These are phyloP conservation scores for Xiphophorus birchmanni DNA, from an alignment of 2,797 vertebrate species.

Conservation along the genomic window DNA sequence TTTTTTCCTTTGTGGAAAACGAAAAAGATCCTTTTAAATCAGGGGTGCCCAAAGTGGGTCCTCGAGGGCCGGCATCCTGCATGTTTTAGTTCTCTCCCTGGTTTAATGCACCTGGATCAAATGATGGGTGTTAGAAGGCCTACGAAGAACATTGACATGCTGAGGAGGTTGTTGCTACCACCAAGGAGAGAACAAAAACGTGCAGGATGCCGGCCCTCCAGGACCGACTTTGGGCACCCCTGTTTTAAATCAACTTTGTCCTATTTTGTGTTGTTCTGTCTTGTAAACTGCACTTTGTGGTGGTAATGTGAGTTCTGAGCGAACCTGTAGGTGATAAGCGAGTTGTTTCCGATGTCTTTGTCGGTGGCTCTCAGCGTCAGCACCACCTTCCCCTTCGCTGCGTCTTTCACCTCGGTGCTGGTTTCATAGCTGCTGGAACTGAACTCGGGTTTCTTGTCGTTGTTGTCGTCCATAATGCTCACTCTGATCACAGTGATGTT, in stretches of 20 bases:
- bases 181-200: too few relatives aligned
- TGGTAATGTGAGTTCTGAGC: neutral
- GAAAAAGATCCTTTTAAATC: neutral
- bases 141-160: too few relatives aligned
- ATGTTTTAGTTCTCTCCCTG: too few relatives aligned
- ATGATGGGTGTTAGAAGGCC: too few relatives aligned
- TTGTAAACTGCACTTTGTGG: neutral
- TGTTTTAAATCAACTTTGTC: too few relatives aligned
- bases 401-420: conserved; percentile 66
- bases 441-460: conserved; percentile 71
- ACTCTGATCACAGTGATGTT: conserved; percentile 76
- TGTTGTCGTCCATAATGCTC: conserved; percentile 78
- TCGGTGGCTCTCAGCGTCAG: conserved; percentile 77
- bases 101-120: too few relatives aligned
- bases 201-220: too few relatives aligned
- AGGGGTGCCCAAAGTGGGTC: too few relatives aligned
- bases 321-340: conserved; percentile 82
- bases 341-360: conserved; percentile 73
- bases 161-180: too few relatives aligned
- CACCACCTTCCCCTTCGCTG: conserved; percentile 65
- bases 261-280: neutral
- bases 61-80: too few relatives aligned
- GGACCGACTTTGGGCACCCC: too few relatives aligned
- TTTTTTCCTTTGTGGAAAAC: neutral
- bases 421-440: conserved; percentile 62